phyloP scores from a whole-genome alignment of 2,888 invertebrate species.

The Drosophila antonietae region DNA sequence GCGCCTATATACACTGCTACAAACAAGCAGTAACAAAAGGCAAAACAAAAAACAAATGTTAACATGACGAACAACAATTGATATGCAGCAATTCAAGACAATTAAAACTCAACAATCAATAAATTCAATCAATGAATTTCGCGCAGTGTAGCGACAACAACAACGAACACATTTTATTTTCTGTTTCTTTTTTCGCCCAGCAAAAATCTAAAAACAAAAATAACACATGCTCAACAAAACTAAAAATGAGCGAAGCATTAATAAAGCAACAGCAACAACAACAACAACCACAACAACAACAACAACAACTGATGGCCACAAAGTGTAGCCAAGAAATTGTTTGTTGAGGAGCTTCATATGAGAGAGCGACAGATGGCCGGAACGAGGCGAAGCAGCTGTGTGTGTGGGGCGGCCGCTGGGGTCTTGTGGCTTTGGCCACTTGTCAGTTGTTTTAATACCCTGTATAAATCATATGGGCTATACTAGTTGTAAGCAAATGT shows the following conservation, averaged over 20 bases:
- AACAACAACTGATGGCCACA: conserved; percentile 49
- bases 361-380: background rate
- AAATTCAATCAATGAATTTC: conserved; percentile 22
- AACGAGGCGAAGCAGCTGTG: background rate
- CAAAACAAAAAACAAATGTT: background rate
- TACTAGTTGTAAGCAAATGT: background rate
- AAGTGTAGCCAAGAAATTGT: conserved; percentile 57
- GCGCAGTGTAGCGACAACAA: conserved; percentile 46
- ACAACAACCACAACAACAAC: conserved; percentile 17
- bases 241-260: conserved; percentile 57
- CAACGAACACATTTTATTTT: background rate
- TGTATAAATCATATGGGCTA: background rate
- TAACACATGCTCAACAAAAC: conserved; percentile 46
- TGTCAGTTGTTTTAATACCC: conserved; percentile 24
- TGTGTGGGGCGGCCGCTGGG: background rate
- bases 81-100: conserved; percentile 15
- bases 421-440: conserved; percentile 31
- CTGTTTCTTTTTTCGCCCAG: conserved; percentile 29
- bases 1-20: conserved; percentile 33
- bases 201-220: conserved; percentile 60
- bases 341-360: conserved; percentile 12
- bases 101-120: conserved; percentile 2
- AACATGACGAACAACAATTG: background rate
- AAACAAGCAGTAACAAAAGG: background rate
- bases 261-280: conserved; percentile 44